Evolutionary conservation across 2,113 vertebrate genomes (phyloP), one percentile per base, ranked within the genome.

Genomic region (Coryphaenoides rupestris): DNA sequence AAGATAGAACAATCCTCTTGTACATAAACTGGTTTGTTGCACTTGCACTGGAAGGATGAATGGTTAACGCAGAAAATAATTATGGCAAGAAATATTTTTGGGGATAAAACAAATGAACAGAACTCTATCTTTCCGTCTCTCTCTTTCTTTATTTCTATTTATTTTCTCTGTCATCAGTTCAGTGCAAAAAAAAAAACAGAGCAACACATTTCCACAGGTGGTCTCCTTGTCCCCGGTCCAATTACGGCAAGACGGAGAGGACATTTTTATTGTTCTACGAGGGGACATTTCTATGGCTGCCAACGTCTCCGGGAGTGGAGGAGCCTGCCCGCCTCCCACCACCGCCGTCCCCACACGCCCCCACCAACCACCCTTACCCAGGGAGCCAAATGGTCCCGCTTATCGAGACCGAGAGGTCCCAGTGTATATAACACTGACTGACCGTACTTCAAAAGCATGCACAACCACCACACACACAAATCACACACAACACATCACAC

Each of bases 201-300:
- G 81, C 65, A 82, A 73, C 68, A 75, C 74, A 77, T 85, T 85
- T 86, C 81, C 63, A 81, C 79, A 85, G 83, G 82, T 81, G 75
- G 67, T 82, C 81, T 84, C 75, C 71, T 72, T 66, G 76, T 86
- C 79, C 86, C 86, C 4, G 21, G 69, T 87, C 86, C 86, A 88
- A 89, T 87, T 87, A 86, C 78, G 75, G 73, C 66, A 73, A 75
- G 76, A 77, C 77, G 75, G 62, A 80, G 73, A 74, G 78, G 60
- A 76, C 77, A 66, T 80, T 79, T 85, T 85, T 83, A 86, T 79
- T 78, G 76, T 78, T 80, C 84, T 83, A 63, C 40, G 63, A 75
- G 60, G 83, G 77, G 75, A 84, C 77, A 81, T 86, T 85, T 85
- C 85, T 73, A 77, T 79, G 68, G 74, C 81, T 49, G 71, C 72